These are phyloP conservation scores for Laupala kohalensis DNA, from an alignment of 1,140 invertebrate species.

Conservation along the genomic window DNA sequence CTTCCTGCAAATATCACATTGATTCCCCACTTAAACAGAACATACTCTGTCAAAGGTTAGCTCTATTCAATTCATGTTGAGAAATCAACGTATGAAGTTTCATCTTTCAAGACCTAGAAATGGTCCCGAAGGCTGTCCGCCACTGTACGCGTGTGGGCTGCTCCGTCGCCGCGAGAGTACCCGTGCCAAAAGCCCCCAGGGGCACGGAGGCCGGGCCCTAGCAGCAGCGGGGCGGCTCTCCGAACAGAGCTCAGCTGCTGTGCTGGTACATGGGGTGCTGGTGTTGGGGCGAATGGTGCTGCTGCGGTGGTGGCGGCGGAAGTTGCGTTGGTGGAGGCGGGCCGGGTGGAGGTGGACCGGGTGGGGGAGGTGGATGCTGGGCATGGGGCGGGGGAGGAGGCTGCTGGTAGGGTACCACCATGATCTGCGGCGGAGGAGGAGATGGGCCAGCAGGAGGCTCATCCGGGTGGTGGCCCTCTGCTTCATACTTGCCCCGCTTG, in stretches of 20 bases:
- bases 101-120: too few species aligned
- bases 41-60: too few species aligned
- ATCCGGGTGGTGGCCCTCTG: constrained; percentile 11
- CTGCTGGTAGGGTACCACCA: constrained; percentile 6
- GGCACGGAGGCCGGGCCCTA: background rate
- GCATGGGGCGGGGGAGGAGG: constrained; percentile 4
- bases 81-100: too few species aligned
- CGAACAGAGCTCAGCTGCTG: background rate
- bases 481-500: constrained; percentile 37
- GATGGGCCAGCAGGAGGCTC: background rate
- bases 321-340: constrained; percentile 1
- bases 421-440: constrained; percentile 8
- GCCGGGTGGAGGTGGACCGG: background rate
- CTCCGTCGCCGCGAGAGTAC: too few species aligned
- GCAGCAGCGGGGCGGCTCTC: background rate
- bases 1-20: too few species aligned
- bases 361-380: constrained; percentile 3
- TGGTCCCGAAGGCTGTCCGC: too few species aligned
- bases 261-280: constrained; percentile 12
- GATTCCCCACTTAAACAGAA: too few species aligned
- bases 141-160: too few species aligned
- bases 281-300: background rate
- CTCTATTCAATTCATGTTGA: too few species aligned
- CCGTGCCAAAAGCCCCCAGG: too few species aligned
- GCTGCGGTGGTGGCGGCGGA: background rate